These are phyloP conservation scores for Cryptoblepharus egeriae DNA, from an alignment of 2,797 vertebrate species.

Conservation along the genomic window DNA sequence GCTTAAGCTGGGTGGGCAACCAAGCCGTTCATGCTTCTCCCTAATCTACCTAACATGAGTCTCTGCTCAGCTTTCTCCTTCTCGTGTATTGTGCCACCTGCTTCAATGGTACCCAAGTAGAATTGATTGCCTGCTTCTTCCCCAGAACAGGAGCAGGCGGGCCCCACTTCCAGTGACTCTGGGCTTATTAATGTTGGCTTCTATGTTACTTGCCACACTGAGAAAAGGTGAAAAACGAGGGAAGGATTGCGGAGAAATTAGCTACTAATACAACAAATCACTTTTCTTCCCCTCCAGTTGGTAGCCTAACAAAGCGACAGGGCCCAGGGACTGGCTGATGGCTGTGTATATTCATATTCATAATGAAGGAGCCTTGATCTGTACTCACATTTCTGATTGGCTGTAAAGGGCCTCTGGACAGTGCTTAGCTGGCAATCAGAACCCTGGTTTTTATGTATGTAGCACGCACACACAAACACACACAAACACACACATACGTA, in stretches of 20 bases:
- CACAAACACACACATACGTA: too few species aligned
- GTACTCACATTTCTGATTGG: not conserved
- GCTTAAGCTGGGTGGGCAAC: too few species aligned
- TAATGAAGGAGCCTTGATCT: not conserved
- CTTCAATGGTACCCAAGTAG: not conserved
- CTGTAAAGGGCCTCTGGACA: not conserved
- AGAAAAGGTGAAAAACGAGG: not conserved
- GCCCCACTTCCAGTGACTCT: not conserved
- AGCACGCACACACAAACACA: too few species aligned
- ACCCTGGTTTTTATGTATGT: not conserved
- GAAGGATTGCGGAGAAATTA: not conserved
- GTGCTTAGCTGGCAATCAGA: not conserved
- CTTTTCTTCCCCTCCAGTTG: not conserved
- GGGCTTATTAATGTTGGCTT: not conserved
- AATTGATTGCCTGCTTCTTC: not conserved
- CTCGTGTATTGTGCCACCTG: not conserved
- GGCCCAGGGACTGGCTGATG: not conserved
- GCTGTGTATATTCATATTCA: not conserved
- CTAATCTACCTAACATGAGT: not conserved
- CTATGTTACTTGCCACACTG: not conserved
- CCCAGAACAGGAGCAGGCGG: not conserved
- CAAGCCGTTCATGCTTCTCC: too few species aligned
- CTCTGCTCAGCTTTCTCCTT: too few species aligned
- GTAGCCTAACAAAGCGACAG: conserved; percentile 4
- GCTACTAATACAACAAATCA: not conserved